These are phyloP conservation scores for Rhizoglyphus robini DNA, from an alignment of 1,140 invertebrate genomes.

Conservation along the genomic window DNA sequence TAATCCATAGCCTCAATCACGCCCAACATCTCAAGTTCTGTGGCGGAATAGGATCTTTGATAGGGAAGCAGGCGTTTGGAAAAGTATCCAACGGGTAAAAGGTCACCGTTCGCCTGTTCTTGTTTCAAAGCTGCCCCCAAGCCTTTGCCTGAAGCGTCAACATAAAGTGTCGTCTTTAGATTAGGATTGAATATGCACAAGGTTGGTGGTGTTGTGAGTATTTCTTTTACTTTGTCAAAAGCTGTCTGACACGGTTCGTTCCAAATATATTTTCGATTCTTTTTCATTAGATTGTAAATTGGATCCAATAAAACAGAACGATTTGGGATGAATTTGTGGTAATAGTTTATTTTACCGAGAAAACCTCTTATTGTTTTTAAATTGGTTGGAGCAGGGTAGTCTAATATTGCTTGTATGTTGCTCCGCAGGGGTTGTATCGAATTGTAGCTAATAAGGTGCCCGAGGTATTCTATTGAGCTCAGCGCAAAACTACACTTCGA, in stretches of 20 bases:
- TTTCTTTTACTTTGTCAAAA: conserved; percentile 32
- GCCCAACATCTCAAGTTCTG: conserved; percentile 20
- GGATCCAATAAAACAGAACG: conserved; percentile 28
- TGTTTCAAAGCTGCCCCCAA: conserved; percentile 32
- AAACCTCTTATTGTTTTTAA: conserved; percentile 22
- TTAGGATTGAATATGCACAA: conserved; percentile 26
- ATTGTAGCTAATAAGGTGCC: conserved; percentile 16
- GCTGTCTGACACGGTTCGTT: conserved; percentile 28
- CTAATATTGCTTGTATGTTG: conserved; percentile 11
- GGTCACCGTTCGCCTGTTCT: neutral
- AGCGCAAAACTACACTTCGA: conserved; percentile 18
- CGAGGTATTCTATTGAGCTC: conserved; percentile 5
- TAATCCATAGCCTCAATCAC: conserved; percentile 17
- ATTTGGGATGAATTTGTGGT: conserved; percentile 30
- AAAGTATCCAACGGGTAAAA: conserved; percentile 7
- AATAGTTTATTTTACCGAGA: too few relatives aligned
- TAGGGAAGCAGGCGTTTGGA: neutral
- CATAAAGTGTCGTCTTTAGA: conserved; percentile 25
- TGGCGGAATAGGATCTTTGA: conserved; percentile 6
- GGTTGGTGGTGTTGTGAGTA: conserved; percentile 25
- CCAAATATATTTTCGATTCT: conserved; percentile 33
- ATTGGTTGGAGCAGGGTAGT: neutral
- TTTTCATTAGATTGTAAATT: conserved; percentile 33
- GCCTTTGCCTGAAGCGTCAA: conserved; percentile 30
- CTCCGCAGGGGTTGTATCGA: neutral